A percentile compares a stretch with the other conserved stretches of the same genome.
phyloP scores from a whole-genome alignment of 92 coral and sea anemone genomes.

The Porites evermanni region DNA sequence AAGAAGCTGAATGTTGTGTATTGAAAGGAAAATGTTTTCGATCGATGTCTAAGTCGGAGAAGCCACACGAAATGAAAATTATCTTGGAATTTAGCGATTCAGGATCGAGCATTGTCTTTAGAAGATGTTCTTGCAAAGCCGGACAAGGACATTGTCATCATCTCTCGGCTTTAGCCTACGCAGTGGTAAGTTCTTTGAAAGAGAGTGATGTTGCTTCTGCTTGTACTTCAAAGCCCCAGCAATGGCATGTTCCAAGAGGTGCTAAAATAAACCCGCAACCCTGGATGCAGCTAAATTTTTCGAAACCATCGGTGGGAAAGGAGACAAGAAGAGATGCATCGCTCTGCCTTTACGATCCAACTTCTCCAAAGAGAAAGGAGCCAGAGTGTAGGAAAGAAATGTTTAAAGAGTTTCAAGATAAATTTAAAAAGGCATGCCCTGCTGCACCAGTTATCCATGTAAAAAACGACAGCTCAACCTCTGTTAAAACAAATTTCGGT shows the following conservation, averaged over 20 bases:
- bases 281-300: conserved; percentile 26
- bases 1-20: conserved; percentile 23
- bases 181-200: too few species aligned
- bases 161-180: conserved; percentile 31
- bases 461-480: conserved; percentile 11
- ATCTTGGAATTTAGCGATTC: neutral
- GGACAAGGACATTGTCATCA: conserved; percentile 33
- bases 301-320: conserved; percentile 42
- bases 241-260: neutral
- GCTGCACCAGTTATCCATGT: conserved; percentile 30
- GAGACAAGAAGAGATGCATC: conserved; percentile 28
- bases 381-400: neutral
- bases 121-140: conserved; percentile 42
- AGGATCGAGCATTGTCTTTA: neutral
- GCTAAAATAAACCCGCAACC: neutral
- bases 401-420: neutral
- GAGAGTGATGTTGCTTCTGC: too few species aligned
- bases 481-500: conserved; percentile 26
- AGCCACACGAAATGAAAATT: neutral
- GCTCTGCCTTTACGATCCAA: conserved; percentile 38
- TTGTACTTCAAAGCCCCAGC: neutral
- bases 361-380: neutral
- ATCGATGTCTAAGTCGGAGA: neutral
- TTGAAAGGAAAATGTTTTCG: neutral
- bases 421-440: conserved; percentile 23